Percentiles rank a stretch among this genome's conserved stretches.
These are phyloP conservation scores for Rhabdophis nuchalis DNA, from an alignment of 2,797 vertebrate genomes.

Conservation along the genomic window DNA sequence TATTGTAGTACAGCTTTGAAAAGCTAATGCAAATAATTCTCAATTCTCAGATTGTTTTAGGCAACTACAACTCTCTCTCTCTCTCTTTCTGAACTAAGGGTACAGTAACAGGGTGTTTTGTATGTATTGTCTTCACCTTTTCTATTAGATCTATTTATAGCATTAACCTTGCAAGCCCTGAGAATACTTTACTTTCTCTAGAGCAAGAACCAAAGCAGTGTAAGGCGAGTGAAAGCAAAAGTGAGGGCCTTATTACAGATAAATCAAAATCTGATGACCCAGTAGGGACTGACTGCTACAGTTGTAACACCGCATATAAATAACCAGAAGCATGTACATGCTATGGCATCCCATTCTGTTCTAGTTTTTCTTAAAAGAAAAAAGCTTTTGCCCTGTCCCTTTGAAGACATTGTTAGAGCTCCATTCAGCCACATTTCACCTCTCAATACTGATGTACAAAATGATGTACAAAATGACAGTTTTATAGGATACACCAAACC, in stretches of 20 bases:
- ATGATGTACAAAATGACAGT: background rate
- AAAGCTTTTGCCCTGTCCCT: background rate
- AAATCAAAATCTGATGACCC: background rate
- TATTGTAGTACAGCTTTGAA: background rate
- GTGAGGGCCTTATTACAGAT: background rate
- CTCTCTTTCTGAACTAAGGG: background rate
- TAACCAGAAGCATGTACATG: background rate
- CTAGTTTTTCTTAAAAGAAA: background rate
- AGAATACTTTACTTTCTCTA: background rate
- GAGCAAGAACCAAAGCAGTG: background rate
- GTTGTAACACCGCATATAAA: background rate
- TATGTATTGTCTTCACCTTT: background rate
- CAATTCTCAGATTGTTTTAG: background rate
- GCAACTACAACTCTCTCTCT: background rate
- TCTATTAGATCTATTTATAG: background rate
- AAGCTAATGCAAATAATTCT: background rate
- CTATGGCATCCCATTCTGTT: background rate
- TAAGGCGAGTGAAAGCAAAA: background rate
- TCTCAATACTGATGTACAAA: background rate
- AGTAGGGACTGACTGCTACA: background rate
- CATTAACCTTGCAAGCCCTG: background rate
- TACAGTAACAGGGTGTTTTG: background rate
- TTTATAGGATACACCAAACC: background rate
- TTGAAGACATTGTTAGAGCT: background rate
- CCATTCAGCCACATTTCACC: background rate